Evolutionary conservation across 2,888 invertebrate species (phyloP), one percentile per base, ranked within the genome.

Genomic region (Mesopsocus fuscifrons): DNA sequence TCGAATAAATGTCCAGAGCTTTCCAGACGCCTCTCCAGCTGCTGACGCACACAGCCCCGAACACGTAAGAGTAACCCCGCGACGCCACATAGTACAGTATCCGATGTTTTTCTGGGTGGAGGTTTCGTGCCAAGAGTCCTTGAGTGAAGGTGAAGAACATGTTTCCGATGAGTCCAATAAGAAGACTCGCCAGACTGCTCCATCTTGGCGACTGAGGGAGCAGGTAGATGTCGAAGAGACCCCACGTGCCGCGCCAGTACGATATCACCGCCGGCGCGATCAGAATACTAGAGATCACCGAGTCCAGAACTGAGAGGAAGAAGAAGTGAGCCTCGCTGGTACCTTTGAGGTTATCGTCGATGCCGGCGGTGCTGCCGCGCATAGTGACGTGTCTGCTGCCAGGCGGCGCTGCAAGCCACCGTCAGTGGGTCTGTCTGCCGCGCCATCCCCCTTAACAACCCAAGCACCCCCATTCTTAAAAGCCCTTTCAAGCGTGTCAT

Each of bases 221-320:
- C 44, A 85, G 67, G 58, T 80, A 74, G 42, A 72, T 57, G 55
- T 75, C 79, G 67, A 82, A 74, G 41, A 87, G 67, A 35, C 72
- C 72, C 85, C 87, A 88, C 38, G 82, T 79, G 49, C 84, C 81
- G 49, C 87, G 70, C 88, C 88, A 87, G 60, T 84, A 85, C 48
- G 77, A 72, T 45, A 88, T 82, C 41, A 87, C 83, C 44, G 77
- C 72, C 9, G 87, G 85, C 2, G 81, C 78, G 15, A 84, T 74
- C 26, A 87, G 66, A 9, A 71, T 55, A 49, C 77, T 71, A 42
- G 84, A 77, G 58, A 87, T 69, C 16, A 77, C 55, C 26, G 71
- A 68, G 60, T 87, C 87, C 48, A 84, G 64, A 50, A 74, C 58
- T 47, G 75, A 72, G 42, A 84, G 66, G 41, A 80, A 61, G 47